Percentiles rank a stretch among this genome's conserved stretches.
These are phyloP conservation scores for Ptiloglossa arizonensis DNA, from an alignment of 1,140 invertebrate genomes.

Conservation along the genomic window DNA sequence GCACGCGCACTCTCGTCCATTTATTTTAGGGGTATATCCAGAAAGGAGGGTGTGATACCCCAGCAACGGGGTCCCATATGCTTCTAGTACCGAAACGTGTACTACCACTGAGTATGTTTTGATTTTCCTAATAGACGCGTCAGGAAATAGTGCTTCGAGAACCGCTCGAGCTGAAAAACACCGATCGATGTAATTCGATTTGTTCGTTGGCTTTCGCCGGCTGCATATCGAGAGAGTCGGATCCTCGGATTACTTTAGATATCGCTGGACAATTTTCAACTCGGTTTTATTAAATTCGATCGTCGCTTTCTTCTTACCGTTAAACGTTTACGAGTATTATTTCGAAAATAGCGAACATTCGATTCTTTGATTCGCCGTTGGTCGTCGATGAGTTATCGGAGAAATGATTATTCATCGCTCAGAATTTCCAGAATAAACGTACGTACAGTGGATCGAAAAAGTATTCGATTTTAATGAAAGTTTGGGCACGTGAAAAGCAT, in stretches of 20 bases:
- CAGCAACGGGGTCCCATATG: slow-evolving; percentile 78
- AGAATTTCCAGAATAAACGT: too few species aligned
- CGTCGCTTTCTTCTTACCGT: too few species aligned
- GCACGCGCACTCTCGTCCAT: slow-evolving; percentile 71
- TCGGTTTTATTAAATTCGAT: too few species aligned
- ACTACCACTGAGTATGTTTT: slow-evolving; percentile 76
- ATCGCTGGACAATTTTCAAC: too few species aligned
- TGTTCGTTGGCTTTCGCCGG: background rate
- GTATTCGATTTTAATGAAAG: too few species aligned
- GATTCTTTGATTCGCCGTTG: too few species aligned
- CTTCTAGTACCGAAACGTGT: slow-evolving; percentile 66
- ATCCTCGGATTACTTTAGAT: background rate
- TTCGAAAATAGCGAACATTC: too few species aligned
- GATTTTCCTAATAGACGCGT: slow-evolving; percentile 80
- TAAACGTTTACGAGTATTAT: too few species aligned
- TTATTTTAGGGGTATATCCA: slow-evolving; percentile 78
- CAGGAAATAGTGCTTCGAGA: slow-evolving; percentile 59
- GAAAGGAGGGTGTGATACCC: slow-evolving; percentile 78
- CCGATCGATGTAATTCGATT: slow-evolving; percentile 11
- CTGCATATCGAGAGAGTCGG: background rate
- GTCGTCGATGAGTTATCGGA: too few species aligned
- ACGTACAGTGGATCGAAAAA: too few species aligned
- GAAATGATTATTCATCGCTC: too few species aligned
- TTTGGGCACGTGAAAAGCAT: too few species aligned
- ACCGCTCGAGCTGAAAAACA: slow-evolving; percentile 42